These are phyloP conservation scores for Plectus sambesii DNA, from an alignment of 1,140 invertebrate genomes.

Conservation along the genomic window DNA sequence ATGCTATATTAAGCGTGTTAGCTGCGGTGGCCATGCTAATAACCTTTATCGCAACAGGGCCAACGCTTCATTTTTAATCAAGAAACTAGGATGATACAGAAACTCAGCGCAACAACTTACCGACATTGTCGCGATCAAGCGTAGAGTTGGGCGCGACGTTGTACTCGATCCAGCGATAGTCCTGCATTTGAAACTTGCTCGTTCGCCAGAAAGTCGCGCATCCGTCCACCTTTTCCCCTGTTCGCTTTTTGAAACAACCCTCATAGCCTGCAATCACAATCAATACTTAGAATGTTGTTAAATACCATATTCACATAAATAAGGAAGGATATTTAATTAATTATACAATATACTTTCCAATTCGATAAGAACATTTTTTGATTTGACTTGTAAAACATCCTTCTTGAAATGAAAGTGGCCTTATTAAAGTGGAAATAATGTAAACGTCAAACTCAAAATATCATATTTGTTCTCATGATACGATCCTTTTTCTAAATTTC, in stretches of 20 bases:
- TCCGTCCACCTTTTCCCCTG: conserved; percentile 60
- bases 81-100: too few species aligned
- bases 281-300: too few species aligned
- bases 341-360: neutral
- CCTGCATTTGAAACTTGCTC: conserved; percentile 54
- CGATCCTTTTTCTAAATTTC: too few species aligned
- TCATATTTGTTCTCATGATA: too few species aligned
- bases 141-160: conserved; percentile 50
- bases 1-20: too few species aligned
- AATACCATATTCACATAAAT: conserved; percentile 24
- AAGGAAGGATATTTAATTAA: neutral
- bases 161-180: conserved; percentile 57
- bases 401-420: too few species aligned
- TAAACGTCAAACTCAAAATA: too few species aligned
- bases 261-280: conserved; percentile 52
- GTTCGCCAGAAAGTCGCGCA: conserved; percentile 69
- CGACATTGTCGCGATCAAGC: conserved; percentile 75
- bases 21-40: too few species aligned
- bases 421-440: too few species aligned
- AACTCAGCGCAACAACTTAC: conserved; percentile 66
- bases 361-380: neutral
- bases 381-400: neutral
- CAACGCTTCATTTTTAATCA: conserved; percentile 2
- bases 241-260: conserved; percentile 62
- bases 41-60: too few species aligned